These are phyloP conservation scores for Campylomormyrus numenius DNA, from an alignment of 2,113 vertebrate species.

Conservation along the genomic window DNA sequence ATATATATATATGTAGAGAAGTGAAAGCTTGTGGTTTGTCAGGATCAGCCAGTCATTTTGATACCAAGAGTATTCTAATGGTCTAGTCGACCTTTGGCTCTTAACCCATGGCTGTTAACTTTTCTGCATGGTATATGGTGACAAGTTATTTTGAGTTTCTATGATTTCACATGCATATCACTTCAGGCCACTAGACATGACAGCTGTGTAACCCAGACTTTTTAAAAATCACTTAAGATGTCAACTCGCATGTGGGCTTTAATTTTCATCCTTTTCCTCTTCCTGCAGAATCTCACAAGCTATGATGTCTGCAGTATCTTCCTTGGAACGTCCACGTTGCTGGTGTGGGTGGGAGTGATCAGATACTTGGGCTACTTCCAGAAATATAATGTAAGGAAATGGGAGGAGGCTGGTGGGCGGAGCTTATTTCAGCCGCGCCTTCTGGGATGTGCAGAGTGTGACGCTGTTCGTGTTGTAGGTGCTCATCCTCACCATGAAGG, in stretches of 20 bases:
- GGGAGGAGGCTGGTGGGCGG: not conserved
- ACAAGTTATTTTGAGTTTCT: not conserved
- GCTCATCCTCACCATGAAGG: conserved; percentile 92
- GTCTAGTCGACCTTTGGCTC: not conserved
- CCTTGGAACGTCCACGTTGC: conserved; percentile 83
- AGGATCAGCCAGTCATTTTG: not conserved
- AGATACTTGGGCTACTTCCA: conserved; percentile 94
- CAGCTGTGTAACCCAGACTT: not conserved
- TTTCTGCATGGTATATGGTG: too few relatives aligned
- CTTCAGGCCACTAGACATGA: not conserved
- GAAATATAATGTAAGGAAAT: conserved; percentile 83
- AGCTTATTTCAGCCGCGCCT: not conserved
- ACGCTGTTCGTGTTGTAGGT: conserved; percentile 56
- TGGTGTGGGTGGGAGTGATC: conserved; percentile 93
- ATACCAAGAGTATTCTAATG: not conserved
- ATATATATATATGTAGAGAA: not conserved
- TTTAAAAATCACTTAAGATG: not conserved
- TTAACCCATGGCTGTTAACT: not conserved
- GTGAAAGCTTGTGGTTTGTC: not conserved
- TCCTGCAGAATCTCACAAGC: conserved; percentile 74
- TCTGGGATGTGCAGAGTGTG: not conserved
- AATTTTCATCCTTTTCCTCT: not conserved
- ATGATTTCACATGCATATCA: not conserved
- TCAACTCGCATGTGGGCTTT: not conserved
- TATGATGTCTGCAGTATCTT: conserved; percentile 95